Evolutionary conservation across 2,113 vertebrate genomes (phyloP).

Genomic region (Lathamus discolor): DNA sequence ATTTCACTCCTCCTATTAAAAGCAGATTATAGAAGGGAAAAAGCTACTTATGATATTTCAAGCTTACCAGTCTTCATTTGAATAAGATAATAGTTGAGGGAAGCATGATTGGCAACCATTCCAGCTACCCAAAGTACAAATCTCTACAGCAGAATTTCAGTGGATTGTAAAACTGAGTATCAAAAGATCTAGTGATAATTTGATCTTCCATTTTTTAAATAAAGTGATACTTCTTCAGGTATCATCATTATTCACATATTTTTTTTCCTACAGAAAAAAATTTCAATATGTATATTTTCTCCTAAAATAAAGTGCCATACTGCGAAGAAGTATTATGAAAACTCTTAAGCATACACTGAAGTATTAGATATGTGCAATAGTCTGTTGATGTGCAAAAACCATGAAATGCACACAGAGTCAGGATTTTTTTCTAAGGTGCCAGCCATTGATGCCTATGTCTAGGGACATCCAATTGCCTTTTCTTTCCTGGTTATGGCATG

Average conservation of each 20-base stretch:
- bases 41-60: slow-evolving; percentile 63
- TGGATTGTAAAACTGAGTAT: neutral
- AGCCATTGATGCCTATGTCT: neutral
- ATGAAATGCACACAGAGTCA: neutral
- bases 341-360: neutral
- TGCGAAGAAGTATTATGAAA: neutral
- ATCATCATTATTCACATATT: neutral
- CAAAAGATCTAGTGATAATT: neutral
- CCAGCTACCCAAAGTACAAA: slow-evolving; percentile 43
- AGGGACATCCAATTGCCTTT: neutral
- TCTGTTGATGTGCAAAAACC: neutral
- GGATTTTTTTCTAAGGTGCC: neutral
- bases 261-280: neutral
- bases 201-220: neutral
- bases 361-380: neutral
- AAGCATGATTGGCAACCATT: slow-evolving; percentile 53
- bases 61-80: slow-evolving; percentile 61
- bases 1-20: slow-evolving; percentile 63
- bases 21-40: slow-evolving; percentile 51
- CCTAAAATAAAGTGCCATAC: neutral
- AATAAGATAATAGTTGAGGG: slow-evolving; percentile 54
- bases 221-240: neutral
- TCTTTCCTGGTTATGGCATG: neutral
- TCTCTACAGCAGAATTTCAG: slow-evolving; percentile 47
- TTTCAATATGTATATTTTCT: neutral